These are phyloP conservation scores for Monarcha castaneiventris DNA, from an alignment of 2,113 vertebrate species.

Conservation along the genomic window DNA sequence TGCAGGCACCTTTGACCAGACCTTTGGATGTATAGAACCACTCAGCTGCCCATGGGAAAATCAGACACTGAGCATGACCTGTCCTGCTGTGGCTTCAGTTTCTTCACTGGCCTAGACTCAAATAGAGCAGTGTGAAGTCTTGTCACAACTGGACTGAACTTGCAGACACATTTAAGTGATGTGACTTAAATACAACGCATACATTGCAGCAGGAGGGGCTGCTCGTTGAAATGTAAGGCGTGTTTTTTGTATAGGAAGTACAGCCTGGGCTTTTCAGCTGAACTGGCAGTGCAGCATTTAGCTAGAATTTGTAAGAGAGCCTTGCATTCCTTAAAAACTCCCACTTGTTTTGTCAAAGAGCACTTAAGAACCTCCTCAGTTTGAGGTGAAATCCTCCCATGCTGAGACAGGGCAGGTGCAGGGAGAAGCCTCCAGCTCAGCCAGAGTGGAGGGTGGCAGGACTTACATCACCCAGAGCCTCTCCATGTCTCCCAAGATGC, in stretches of 20 bases:
- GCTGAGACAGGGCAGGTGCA: slow-evolving; percentile 1
- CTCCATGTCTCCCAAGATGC: background rate
- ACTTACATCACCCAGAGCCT: background rate
- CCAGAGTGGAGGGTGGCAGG: background rate
- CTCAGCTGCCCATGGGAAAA: background rate
- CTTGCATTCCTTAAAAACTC: background rate
- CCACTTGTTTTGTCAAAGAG: background rate
- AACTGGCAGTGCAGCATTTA: background rate
- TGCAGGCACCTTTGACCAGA: background rate
- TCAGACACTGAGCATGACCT: background rate
- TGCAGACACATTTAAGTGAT: background rate
- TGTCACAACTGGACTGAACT: background rate
- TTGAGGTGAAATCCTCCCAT: background rate
- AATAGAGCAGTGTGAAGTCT: background rate
- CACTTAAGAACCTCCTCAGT: background rate
- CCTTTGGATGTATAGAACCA: background rate
- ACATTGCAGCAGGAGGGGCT: background rate
- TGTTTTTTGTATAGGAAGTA: background rate
- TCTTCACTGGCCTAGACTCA: background rate
- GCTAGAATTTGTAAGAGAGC: background rate
- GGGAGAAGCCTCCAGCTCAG: background rate
- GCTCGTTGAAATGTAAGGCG: background rate
- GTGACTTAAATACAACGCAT: background rate
- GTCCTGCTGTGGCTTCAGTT: background rate
- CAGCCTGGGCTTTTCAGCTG: background rate